Evolutionary conservation across 2,888 invertebrate genomes (phyloP).

Genomic region (Spicauda simplicius): DNA sequence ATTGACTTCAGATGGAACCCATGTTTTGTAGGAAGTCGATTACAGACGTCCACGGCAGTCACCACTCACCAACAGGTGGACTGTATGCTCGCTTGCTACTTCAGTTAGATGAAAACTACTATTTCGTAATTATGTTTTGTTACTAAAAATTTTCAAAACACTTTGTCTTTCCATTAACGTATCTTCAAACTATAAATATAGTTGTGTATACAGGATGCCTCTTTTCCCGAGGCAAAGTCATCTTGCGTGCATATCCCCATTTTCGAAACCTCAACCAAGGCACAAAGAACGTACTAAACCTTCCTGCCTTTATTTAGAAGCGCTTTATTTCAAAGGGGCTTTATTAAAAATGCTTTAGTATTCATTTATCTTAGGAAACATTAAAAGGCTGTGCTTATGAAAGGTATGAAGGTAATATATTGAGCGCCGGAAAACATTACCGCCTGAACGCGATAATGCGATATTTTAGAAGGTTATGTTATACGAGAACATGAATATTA

Average conservation of each 20-base stretch:
- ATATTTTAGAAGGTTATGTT: not conserved
- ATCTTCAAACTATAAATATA: not conserved
- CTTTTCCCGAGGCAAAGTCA: conserved; percentile 17
- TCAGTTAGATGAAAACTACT: no score
- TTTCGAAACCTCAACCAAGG: conserved; percentile 24
- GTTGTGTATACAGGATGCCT: not conserved
- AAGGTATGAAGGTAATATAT: conserved; percentile 23
- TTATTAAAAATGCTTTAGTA: conserved; percentile 27
- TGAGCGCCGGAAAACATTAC: conserved; percentile 16
- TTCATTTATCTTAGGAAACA: conserved; percentile 26
- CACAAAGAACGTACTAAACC: conserved; percentile 21
- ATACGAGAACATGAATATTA: not conserved
- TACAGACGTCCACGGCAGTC: no score
- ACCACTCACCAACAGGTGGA: no score
- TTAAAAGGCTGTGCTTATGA: conserved; percentile 16
- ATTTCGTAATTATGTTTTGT: no score
- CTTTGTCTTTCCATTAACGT: not conserved
- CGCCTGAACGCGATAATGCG: not conserved
- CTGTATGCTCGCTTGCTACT: no score
- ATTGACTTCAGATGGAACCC: no score
- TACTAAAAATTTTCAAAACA: no score
- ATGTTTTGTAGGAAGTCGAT: no score
- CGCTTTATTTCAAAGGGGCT: conserved; percentile 32
- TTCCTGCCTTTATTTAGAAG: conserved; percentile 13
- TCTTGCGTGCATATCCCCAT: conserved; percentile 21